A percentile compares a stretch with the other conserved stretches of the same genome.
Conservation (phyloP, 2,888 invertebrate genomes). For the Phortica okadai region DNA sequence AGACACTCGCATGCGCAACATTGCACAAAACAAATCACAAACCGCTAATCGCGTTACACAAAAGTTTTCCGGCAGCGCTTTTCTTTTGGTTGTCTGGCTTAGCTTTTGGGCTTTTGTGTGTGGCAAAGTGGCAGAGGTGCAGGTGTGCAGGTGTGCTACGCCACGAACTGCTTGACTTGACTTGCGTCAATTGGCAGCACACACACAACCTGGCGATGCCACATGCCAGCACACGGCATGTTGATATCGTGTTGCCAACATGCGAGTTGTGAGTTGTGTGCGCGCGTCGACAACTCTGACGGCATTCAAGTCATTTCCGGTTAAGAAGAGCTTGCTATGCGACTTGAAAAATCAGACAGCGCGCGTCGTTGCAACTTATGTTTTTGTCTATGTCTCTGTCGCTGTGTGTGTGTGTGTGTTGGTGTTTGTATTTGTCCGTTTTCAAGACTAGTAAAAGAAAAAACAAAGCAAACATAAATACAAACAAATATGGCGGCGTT, state of each 20-base stretch:
- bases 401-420: conserved; percentile 26
- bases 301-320: conserved; percentile 72
- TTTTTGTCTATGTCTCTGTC: not conserved
- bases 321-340: conserved; percentile 59
- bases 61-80: conserved; percentile 53
- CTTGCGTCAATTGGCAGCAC: conserved; percentile 55
- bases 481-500: conserved; percentile 68
- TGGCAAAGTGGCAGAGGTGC: not conserved
- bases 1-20: conserved; percentile 54
- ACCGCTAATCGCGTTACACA: conserved; percentile 69
- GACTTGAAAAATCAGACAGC: conserved; percentile 37
- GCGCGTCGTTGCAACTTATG: not conserved
- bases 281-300: conserved; percentile 45
- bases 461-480: conserved; percentile 59
- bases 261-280: conserved; percentile 9
- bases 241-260: conserved; percentile 20
- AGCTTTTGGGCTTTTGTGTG: not conserved
- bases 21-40: conserved; percentile 61
- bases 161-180: not conserved
- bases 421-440: conserved; percentile 42
- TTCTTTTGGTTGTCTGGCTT: not conserved
- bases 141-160: not conserved
- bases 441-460: conserved; percentile 64
- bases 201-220: conserved; percentile 55
- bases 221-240: conserved; percentile 46